Evolutionary conservation across 2,797 vertebrate species (phyloP), one percentile per base, ranked within the genome.

Genomic region (Karalla daura): DNA sequence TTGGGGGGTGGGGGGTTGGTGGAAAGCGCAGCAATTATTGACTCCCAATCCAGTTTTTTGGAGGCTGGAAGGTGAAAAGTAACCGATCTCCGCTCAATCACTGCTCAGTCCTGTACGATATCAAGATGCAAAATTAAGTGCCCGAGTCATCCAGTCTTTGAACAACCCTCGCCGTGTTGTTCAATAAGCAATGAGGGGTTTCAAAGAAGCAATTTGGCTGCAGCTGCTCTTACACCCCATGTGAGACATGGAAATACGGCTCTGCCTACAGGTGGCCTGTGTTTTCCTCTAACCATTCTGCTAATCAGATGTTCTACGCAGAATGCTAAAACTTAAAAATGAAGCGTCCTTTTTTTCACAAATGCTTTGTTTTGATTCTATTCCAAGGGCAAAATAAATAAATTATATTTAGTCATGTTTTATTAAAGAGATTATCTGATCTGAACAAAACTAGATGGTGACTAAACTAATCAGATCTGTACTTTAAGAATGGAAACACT

Each of bases 31-130:
- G 51, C 61, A 71, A 81, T 80, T 74, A 80, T 61, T 4, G 17
- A 63, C 47, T 84, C 25, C 2, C 46, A 33, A 76, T 75, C 74
- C 51, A 43, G 64, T 76, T n/a, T n/a, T n/a, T 63, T 36, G 27
- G 18, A 64, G 28, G 41, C 32, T 55, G 18, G 35, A 52, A 75
- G 50, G 53, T 40, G 30, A 52, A 30, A 46, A 41, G 21, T 36
- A 43, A 20, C 7, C 14, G 43, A 55, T 62, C 65, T 74, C 70
- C n/a, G 51, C 44, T 74, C 21, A 14, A 4, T 5, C 20, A 11
- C 49, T 54, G 45, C 35, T 58, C 5, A 11, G 11, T 44, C 24
- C n/a, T 45, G 27, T 54, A 46, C 39, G 47, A 41, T 30, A 66
- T 59, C 11, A 13, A 56, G 23, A 54, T 55, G 63, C 25, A 68